Percentiles rank a stretch among this genome's conserved stretches.
Conservation (phyloP, 2,113 vertebrate genomes). For the Solenodon paradoxus region DNA sequence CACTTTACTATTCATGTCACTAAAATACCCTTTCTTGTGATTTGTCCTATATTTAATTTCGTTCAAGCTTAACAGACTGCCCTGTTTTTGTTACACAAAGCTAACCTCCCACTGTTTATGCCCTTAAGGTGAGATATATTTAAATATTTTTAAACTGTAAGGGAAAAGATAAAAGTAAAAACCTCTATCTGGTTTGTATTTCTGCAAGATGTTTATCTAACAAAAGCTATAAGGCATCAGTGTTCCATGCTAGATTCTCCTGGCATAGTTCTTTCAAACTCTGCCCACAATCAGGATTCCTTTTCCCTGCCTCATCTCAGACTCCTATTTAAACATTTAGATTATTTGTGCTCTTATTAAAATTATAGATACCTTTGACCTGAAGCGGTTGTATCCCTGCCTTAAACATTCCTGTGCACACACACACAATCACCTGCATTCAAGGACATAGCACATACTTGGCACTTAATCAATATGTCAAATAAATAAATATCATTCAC, state of each 20-base stretch:
- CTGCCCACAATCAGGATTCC: background rate
- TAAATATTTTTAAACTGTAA: conserved; percentile 27
- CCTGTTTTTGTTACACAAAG: conserved; percentile 35
- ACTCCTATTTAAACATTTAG: background rate
- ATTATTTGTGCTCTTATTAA: background rate
- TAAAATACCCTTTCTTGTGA: background rate
- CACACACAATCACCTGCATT: background rate
- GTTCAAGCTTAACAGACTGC: background rate
- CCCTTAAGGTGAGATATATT: background rate
- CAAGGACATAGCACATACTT: background rate
- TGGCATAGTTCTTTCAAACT: background rate
- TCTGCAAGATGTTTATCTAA: background rate
- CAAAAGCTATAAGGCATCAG: background rate
- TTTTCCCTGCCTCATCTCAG: background rate
- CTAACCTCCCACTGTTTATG: background rate
- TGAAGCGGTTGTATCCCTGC: background rate
- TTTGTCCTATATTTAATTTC: background rate
- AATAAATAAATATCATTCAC: background rate
- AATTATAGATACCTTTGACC: background rate
- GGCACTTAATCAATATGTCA: background rate
- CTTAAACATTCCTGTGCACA: background rate
- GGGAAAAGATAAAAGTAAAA: background rate
- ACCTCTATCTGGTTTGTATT: background rate
- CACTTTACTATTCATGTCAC: background rate
- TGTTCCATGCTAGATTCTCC: background rate